phyloP scores from a whole-genome alignment of 37 sponge, comb jelly and placozoan species.

The Theonella swinhoei region DNA sequence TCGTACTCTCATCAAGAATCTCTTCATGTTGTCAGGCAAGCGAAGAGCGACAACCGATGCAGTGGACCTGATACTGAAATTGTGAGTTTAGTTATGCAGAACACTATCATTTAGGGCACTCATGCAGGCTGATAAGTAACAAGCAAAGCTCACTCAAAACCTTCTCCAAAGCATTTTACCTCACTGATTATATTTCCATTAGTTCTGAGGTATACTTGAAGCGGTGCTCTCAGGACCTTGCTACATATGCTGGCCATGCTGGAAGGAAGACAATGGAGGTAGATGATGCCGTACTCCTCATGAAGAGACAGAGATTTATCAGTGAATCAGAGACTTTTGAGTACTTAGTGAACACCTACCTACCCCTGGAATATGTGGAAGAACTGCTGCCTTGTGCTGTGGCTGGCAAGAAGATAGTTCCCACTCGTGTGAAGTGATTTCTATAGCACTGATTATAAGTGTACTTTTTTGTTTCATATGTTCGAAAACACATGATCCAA shows the following conservation, averaged over 20 bases:
- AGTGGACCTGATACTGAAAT: conserved; percentile 17
- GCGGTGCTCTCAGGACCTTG: conserved; percentile 18
- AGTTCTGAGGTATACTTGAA: conserved; percentile 31
- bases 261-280: conserved; percentile 22
- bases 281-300: conserved; percentile 22
- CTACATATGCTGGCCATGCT: conserved; percentile 13
- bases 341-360: conserved; percentile 32
- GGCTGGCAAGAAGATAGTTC: conserved; percentile 6
- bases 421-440: background rate
- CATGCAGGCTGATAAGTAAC: too few relatives aligned
- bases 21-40: conserved; percentile 25
- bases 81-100: too few relatives aligned
- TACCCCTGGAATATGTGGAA: conserved; percentile 31
- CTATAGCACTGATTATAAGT: too few relatives aligned
- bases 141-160: too few relatives aligned
- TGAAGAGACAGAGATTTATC: conserved; percentile 21
- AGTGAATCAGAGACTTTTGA: conserved; percentile 1
- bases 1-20: conserved; percentile 25
- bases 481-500: background rate
- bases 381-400: conserved; percentile 32
- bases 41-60: conserved; percentile 25
- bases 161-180: too few relatives aligned
- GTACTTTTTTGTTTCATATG: background rate
- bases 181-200: background rate
- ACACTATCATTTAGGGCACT: too few relatives aligned